A percentile compares a stretch with the other conserved stretches of the same genome.
These are phyloP conservation scores for Pseudococcus longispinus DNA, from an alignment of 2,888 invertebrate genomes.

Conservation along the genomic window DNA sequence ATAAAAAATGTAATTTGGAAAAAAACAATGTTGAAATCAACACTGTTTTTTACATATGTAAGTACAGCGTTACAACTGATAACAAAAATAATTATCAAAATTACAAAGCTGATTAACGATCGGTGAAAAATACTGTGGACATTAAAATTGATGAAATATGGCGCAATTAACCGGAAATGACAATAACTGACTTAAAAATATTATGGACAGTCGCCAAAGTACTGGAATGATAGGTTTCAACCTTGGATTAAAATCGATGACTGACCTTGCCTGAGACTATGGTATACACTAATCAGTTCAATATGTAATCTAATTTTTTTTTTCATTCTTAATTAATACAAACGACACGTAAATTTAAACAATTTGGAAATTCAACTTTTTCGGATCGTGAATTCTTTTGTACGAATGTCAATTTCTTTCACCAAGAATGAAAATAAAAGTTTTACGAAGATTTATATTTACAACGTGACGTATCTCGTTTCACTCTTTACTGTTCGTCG, in stretches of 20 bases:
- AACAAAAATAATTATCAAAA: slow-evolving; percentile 4
- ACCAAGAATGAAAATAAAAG: neutral
- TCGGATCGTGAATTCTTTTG: neutral
- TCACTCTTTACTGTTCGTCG: neutral
- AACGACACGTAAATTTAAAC: neutral
- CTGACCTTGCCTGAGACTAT: slow-evolving; percentile 6
- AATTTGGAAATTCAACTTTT: neutral
- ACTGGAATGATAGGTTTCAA: slow-evolving; percentile 19
- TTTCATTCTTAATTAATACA: neutral
- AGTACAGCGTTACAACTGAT: neutral
- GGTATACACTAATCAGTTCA: slow-evolving; percentile 12
- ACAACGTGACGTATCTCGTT: neutral
- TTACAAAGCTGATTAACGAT: neutral
- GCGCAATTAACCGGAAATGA: slow-evolving; percentile 11
- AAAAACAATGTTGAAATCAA: neutral
- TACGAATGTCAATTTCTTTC: neutral
- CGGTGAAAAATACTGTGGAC: neutral
- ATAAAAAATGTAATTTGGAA: neutral
- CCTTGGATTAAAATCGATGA: slow-evolving; percentile 14
- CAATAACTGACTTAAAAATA: slow-evolving; percentile 23
- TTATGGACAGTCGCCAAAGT: slow-evolving; percentile 10
- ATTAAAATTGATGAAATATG: slow-evolving; percentile 35
- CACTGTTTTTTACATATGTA: neutral
- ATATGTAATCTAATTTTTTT: neutral
- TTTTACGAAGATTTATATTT: neutral